Evolutionary conservation across 2,113 vertebrate species (phyloP).

Genomic region (Clupea harengus): DNA sequence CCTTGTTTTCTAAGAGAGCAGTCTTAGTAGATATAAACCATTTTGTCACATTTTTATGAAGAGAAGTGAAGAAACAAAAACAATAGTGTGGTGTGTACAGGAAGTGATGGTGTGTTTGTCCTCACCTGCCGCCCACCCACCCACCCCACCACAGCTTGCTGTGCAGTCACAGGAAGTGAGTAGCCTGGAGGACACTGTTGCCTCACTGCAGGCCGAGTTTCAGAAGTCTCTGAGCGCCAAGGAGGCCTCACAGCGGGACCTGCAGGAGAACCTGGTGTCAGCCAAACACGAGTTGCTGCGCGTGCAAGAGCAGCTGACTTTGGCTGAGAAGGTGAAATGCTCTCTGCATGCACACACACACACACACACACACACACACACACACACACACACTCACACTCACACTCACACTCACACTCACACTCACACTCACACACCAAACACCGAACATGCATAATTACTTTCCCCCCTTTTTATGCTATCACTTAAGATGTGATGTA

Average conservation of each 20-base stretch:
- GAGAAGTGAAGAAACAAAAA: background rate
- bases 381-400: background rate
- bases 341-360: background rate
- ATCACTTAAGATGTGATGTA: no score
- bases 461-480: no score
- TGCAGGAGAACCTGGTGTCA: slow-evolving; percentile 84
- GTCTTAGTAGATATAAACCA: no score
- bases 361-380: background rate
- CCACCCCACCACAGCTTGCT: slow-evolving; percentile 56
- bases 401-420: background rate
- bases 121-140: no score
- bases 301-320: slow-evolving; percentile 85
- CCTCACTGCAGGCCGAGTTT: slow-evolving; percentile 82
- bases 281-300: slow-evolving; percentile 89
- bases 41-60: no score
- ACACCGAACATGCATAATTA: no score
- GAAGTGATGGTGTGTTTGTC: background rate
- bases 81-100: background rate
- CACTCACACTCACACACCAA: background rate
- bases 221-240: slow-evolving; percentile 80
- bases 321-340: slow-evolving; percentile 86
- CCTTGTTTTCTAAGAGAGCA: no score
- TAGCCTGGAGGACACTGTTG: slow-evolving; percentile 83
- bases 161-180: slow-evolving; percentile 74
- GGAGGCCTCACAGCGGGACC: slow-evolving; percentile 79